Evolutionary conservation across 2,888 invertebrate genomes (phyloP).

Genomic region (Apamea crenata): DNA sequence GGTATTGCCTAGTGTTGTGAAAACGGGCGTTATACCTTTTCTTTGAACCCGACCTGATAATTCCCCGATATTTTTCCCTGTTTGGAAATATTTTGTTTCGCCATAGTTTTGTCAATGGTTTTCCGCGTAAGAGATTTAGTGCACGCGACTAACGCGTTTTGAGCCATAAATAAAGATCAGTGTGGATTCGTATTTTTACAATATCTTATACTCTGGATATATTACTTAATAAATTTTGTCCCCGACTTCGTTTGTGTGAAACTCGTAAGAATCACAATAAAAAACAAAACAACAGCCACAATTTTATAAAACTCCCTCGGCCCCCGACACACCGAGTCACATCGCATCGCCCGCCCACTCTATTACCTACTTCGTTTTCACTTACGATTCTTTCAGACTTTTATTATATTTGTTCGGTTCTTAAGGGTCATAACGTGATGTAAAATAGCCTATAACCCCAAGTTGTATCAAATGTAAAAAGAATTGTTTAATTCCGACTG

Average conservation of each 20-base stretch:
- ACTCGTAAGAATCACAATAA: not conserved
- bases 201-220: slow-evolving; percentile 25
- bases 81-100: slow-evolving; percentile 52
- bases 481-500: not conserved
- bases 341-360: not conserved
- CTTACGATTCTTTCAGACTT: not conserved
- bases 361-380: not conserved
- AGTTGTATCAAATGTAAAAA: not conserved
- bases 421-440: no score
- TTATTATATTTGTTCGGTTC: not conserved
- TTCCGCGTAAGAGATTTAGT: slow-evolving; percentile 29
- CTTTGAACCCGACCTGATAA: slow-evolving; percentile 61
- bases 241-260: not conserved
- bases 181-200: slow-evolving; percentile 27
- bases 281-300: not conserved
- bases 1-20: not conserved
- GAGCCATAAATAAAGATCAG: slow-evolving; percentile 45
- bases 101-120: slow-evolving; percentile 42
- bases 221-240: not conserved
- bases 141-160: slow-evolving; percentile 4
- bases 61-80: slow-evolving; percentile 60
- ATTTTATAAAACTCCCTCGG: not conserved
- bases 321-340: not conserved
- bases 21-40: slow-evolving; percentile 56
- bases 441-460: not conserved